phyloP scores from a whole-genome alignment of 2,113 vertebrate genomes.

The Aspiorhynchus laticeps region DNA sequence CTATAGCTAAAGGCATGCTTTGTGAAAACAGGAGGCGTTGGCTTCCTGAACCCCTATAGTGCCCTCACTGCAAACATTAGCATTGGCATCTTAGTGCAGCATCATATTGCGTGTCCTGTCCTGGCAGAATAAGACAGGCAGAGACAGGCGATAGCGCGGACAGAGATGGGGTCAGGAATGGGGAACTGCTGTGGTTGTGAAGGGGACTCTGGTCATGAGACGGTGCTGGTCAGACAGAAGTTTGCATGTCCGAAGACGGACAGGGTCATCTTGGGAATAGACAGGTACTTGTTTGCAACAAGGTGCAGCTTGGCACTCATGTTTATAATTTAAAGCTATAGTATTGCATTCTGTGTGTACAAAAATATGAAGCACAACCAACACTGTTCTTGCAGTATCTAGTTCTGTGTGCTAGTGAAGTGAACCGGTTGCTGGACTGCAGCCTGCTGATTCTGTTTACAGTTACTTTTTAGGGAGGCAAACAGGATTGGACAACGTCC shows the following conservation, averaged over 20 bases:
- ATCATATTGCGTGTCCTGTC: slow-evolving; percentile 47
- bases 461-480: background rate
- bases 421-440: background rate
- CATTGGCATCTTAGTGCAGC: slow-evolving; percentile 50
- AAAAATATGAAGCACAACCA: background rate
- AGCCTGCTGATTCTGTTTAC: background rate
- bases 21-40: slow-evolving; percentile 34
- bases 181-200: slow-evolving; percentile 45
- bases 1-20: slow-evolving; percentile 42
- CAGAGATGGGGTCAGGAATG: slow-evolving; percentile 35
- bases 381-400: background rate
- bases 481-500: background rate
- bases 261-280: background rate
- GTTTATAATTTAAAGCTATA: background rate
- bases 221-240: slow-evolving; percentile 43
- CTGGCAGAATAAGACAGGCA: background rate
- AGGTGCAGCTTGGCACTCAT: background rate
- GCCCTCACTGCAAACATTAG: slow-evolving; percentile 47
- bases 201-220: slow-evolving; percentile 41
- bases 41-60: background rate
- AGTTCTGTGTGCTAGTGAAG: background rate
- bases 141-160: background rate
- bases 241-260: slow-evolving; percentile 41
- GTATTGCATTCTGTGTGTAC: background rate
- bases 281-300: slow-evolving; percentile 44